These are phyloP conservation scores for Pachycephus smyrnensis DNA, from an alignment of 2,888 invertebrate species.

Conservation along the genomic window DNA sequence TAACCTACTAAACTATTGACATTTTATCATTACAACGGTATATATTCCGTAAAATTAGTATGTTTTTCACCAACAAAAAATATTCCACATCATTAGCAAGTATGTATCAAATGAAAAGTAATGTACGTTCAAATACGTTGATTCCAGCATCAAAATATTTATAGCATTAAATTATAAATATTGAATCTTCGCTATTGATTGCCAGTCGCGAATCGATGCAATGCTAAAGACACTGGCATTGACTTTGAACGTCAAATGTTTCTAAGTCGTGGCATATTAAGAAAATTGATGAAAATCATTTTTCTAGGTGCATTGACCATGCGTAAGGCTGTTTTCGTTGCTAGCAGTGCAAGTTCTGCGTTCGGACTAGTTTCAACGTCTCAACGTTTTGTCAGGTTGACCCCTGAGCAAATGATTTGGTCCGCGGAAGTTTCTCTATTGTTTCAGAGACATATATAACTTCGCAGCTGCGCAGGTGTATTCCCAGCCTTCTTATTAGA, in stretches of 20 bases:
- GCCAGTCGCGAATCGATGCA: not conserved
- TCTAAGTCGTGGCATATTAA: not conserved
- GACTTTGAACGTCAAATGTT: not conserved
- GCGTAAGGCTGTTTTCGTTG: not conserved
- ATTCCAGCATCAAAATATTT: not conserved
- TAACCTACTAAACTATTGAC: not conserved
- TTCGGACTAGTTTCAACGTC: not conserved
- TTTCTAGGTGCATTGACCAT: not conserved
- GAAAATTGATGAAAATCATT: not conserved
- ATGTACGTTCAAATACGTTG: not conserved
- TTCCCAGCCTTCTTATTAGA: conserved; percentile 53
- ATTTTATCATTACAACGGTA: not conserved
- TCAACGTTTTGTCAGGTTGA: not conserved
- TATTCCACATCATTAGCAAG: not conserved
- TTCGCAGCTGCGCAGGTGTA: conserved; percentile 60
- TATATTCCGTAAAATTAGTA: not conserved
- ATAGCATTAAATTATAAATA: not conserved
- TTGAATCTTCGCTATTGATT: not conserved
- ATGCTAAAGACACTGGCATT: not conserved
- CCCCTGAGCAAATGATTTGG: not conserved
- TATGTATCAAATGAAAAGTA: not conserved
- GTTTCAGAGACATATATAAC: conserved; percentile 5
- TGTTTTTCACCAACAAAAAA: not conserved
- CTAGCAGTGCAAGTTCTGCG: not conserved
- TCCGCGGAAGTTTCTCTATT: not conserved